Evolutionary conservation across 2,797 vertebrate species (phyloP), one percentile per base, ranked within the genome.

Genomic region (Malurus splendens): DNA sequence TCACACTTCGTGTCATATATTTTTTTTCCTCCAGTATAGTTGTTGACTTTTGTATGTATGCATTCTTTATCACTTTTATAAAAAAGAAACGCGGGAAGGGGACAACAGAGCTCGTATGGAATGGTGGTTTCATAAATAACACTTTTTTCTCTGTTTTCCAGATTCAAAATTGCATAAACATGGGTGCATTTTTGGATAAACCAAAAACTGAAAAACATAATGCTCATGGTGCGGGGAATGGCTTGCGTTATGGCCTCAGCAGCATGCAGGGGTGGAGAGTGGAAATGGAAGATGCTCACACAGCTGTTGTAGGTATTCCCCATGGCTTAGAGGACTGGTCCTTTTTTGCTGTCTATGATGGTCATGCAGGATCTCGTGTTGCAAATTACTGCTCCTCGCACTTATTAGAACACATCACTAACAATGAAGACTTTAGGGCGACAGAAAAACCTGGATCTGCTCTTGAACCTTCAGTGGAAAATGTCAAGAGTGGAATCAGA

Each of bases 231-330:
- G 98, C 98, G 89, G 99, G 99, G 70, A 99, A 99, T 51, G 98
- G 98, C 82, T 96, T 99, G 92, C 98, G 97, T 78, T 99, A 98
- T 1, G 99, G 98, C 91, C 98, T 99, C 90, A 99, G 99, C 98
- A 99, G 99, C 95, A 99, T 99, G 99, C 99, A 99, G 96, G 99
- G 99, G 67, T 99, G 99, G 99, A 96, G 99, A 95, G 99, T 99
- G 95, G 99, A 99, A 94, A 99, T 99, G 99, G 99, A 99, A 97
- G 99, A 99, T 50, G 99, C 99, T 57, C 99, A 99, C 96, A 99
- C 99, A 12, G 99, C 99, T 82, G 98, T 98, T 73, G 94, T 99
- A 93, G 99, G 98, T 72, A 98, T 99, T 90, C 98, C 99, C 52
- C 98, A 98, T 4, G 98, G 98, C 93, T 97, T 99, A 97, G 98